phyloP scores from a whole-genome alignment of 2,797 vertebrate species.

The Anolis apletophallus region DNA sequence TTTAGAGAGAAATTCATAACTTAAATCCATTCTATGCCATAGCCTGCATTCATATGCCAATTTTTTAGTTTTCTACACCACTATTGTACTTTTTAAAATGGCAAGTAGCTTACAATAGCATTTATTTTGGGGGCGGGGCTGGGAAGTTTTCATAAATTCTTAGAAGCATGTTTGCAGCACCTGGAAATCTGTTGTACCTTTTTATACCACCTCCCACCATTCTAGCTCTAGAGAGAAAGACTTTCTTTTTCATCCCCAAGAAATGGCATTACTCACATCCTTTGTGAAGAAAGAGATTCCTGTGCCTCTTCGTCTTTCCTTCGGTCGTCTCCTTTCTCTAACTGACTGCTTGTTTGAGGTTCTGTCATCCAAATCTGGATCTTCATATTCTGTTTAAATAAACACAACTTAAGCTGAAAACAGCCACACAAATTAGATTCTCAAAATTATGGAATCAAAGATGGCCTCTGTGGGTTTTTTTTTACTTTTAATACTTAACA shows the following conservation, averaged over 20 bases:
- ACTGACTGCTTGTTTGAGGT: conserved; percentile 67
- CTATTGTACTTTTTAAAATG: neutral
- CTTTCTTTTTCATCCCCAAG: neutral
- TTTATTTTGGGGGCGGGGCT: too few species aligned
- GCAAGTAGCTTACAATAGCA: too few species aligned
- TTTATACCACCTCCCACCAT: neutral
- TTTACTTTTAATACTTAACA: neutral
- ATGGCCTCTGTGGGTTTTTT: neutral
- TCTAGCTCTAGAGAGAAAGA: neutral
- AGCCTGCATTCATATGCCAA: neutral
- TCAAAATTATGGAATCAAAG: conserved; percentile 9
- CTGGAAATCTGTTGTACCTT: too few species aligned
- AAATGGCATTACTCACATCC: conserved; percentile 77
- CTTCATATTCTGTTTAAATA: conserved; percentile 74
- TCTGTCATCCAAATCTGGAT: conserved; percentile 77
- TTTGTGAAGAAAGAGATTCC: conserved; percentile 74
- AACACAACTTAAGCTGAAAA: conserved; percentile 63
- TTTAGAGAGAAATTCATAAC: neutral
- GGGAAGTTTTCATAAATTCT: too few species aligned
- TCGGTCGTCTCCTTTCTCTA: conserved; percentile 76
- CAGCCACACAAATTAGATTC: conserved; percentile 25
- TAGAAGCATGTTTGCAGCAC: too few species aligned
- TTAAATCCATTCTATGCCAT: neutral
- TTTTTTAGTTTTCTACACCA: neutral
- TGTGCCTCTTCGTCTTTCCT: conserved; percentile 72